phyloP scores from a whole-genome alignment of 1,140 invertebrate species.

The Stenopsyche tienmushanensis region DNA sequence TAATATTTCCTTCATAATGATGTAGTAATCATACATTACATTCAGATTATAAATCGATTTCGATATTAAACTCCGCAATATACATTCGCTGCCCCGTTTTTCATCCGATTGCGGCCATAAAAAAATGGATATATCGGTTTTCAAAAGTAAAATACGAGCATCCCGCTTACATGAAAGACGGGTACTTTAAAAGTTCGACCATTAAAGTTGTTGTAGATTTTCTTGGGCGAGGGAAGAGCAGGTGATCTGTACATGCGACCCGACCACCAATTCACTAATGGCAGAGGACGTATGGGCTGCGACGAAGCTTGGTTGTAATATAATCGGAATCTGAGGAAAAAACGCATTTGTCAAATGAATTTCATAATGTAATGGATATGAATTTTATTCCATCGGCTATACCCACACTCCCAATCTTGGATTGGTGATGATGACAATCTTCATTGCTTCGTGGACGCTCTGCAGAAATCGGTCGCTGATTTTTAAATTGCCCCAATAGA shows the following conservation, averaged over 20 bases:
- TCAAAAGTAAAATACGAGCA: conserved; percentile 1
- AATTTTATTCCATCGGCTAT: too few species aligned
- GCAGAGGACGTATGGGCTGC: conserved; percentile 53
- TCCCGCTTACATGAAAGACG: conserved; percentile 62
- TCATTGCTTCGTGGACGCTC: conserved; percentile 53
- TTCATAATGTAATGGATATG: not conserved
- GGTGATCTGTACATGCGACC: conserved; percentile 62
- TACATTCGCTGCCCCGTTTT: too few species aligned
- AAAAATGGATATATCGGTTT: not conserved
- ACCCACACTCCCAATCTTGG: conserved; percentile 57
- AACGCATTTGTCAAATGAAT: not conserved
- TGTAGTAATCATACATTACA: too few species aligned
- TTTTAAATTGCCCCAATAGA: conserved; percentile 50
- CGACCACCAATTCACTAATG: conserved; percentile 69
- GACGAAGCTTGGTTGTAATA: conserved; percentile 68
- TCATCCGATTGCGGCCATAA: not conserved
- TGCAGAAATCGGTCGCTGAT: conserved; percentile 47
- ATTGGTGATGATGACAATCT: conserved; percentile 59
- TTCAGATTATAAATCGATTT: too few species aligned
- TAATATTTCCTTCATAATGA: too few species aligned
- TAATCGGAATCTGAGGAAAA: conserved; percentile 62
- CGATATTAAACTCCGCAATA: conserved; percentile 5
- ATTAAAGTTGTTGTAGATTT: conserved; percentile 63
- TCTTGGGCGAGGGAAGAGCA: conserved; percentile 58
- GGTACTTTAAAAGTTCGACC: conserved; percentile 64